These are phyloP conservation scores for Tokudaia muenninki DNA, from an alignment of 2,797 vertebrate species.

Conservation along the genomic window DNA sequence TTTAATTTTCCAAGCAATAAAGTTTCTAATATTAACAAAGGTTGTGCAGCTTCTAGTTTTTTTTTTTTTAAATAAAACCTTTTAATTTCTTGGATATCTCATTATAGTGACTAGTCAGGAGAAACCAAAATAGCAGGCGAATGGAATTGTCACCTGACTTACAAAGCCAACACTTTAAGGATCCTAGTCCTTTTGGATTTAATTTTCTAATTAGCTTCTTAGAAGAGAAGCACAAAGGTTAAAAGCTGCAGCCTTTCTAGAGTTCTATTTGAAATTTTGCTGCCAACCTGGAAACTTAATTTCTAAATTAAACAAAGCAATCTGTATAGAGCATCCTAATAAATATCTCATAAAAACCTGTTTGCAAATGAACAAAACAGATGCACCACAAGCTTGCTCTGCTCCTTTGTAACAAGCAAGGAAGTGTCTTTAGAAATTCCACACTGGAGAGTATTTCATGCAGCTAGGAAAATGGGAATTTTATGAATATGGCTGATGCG, in stretches of 20 bases:
- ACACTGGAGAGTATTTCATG: neutral
- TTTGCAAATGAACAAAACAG: conserved; percentile 67
- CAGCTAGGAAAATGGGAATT: conserved; percentile 25
- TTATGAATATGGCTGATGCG: conserved; percentile 17
- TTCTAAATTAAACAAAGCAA: conserved; percentile 77
- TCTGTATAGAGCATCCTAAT: conserved; percentile 73
- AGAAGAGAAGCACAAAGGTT: conserved; percentile 76
- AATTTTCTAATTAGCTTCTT: conserved; percentile 81
- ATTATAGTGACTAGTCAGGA: conserved; percentile 70
- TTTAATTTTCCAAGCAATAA: conserved; percentile 82
- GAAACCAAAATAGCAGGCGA: conserved; percentile 74
- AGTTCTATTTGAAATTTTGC: conserved; percentile 67
- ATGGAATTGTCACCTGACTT: conserved; percentile 64
- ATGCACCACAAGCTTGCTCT: conserved; percentile 50
- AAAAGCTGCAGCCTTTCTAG: conserved; percentile 74
- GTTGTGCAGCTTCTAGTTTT: conserved; percentile 62
- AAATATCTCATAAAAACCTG: conserved; percentile 76
- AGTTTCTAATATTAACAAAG: conserved; percentile 78
- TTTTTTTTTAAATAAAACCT: conserved; percentile 50
- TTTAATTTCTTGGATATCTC: conserved; percentile 71
- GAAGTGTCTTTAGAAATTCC: conserved; percentile 40
- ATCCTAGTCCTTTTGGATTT: conserved; percentile 71
- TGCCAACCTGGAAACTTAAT: conserved; percentile 74
- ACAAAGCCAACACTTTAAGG: conserved; percentile 71
- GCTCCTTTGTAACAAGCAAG: conserved; percentile 43